Evolutionary conservation across 2,113 vertebrate genomes (phyloP).

Genomic region (Lates calcarifer): DNA sequence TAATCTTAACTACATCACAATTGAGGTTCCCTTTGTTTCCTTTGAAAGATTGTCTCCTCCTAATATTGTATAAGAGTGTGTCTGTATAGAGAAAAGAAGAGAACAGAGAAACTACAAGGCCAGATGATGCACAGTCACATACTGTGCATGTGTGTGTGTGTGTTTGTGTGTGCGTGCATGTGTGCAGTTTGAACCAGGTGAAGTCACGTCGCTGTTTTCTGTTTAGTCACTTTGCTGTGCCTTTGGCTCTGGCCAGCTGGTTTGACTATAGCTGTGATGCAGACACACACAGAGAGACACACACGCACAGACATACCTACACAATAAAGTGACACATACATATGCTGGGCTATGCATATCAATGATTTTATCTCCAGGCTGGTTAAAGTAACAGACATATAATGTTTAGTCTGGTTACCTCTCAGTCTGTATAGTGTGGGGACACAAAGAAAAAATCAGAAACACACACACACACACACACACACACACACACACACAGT

Average conservation of each 20-base stretch:
- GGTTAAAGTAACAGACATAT: slow-evolving; percentile 3
- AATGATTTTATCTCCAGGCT: slow-evolving; percentile 28
- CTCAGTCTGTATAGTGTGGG: not conserved
- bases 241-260: slow-evolving; percentile 8
- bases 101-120: too few species aligned
- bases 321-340: too few species aligned
- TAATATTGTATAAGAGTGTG: too few species aligned
- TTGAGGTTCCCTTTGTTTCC: not conserved
- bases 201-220: not conserved
- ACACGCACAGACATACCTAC: not conserved
- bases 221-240: slow-evolving; percentile 7
- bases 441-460: not conserved
- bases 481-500: not conserved
- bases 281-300: slow-evolving; percentile 30
- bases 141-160: not conserved
- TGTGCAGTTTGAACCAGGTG: slow-evolving; percentile 24
- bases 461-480: not conserved
- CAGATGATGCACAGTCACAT: not conserved
- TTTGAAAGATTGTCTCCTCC: too few species aligned
- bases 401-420: slow-evolving; percentile 20
- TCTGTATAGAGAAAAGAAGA: too few species aligned
- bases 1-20: too few species aligned
- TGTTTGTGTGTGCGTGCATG: not conserved
- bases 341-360: not conserved
- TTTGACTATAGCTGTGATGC: slow-evolving; percentile 6